phyloP scores from a whole-genome alignment of 2,797 vertebrate genomes.

The Typhlichthys eigenmanni region DNA sequence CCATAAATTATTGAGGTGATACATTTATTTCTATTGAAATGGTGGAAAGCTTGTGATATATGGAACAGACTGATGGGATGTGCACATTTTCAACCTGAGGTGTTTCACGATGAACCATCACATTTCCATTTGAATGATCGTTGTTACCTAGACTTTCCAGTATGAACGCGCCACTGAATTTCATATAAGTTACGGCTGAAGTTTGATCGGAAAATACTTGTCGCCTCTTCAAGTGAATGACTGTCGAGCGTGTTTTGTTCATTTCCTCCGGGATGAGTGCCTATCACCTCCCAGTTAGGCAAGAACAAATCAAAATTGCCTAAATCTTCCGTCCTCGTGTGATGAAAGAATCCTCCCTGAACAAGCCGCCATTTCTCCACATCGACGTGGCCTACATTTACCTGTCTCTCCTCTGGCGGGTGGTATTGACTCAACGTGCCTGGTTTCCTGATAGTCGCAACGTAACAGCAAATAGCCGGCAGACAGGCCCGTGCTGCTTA shows the following conservation, averaged over 20 bases:
- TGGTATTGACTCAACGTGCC: conserved; percentile 58
- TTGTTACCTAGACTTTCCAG: conserved; percentile 2
- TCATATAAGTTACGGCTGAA: conserved; percentile 13
- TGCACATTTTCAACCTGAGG: conserved; percentile 9
- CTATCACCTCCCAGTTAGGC: neutral
- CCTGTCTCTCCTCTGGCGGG: conserved; percentile 50
- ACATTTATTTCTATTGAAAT: conserved; percentile 18
- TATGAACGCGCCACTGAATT: conserved; percentile 12
- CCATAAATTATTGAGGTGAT: conserved; percentile 8
- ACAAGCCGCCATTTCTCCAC: conserved; percentile 58
- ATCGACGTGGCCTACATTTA: conserved; percentile 50
- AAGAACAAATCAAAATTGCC: conserved; percentile 43
- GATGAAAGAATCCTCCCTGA: conserved; percentile 35
- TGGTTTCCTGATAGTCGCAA: conserved; percentile 50
- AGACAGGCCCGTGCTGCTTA: conserved; percentile 66
- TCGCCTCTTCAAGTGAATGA: conserved; percentile 19
- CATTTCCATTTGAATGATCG: conserved; percentile 24
- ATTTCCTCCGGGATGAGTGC: conserved; percentile 17
- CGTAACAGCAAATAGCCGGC: conserved; percentile 46
- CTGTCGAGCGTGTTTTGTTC: conserved; percentile 18
- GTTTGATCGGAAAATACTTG: conserved; percentile 24
- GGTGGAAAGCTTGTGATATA: conserved; percentile 13
- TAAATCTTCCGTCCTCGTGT: conserved; percentile 31
- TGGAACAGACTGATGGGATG: conserved; percentile 22
- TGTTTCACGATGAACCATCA: conserved; percentile 12